A percentile compares a stretch with the other conserved stretches of the same genome.
phyloP scores from a whole-genome alignment of 2,888 invertebrate species.

The Adelphocoris suturalis region DNA sequence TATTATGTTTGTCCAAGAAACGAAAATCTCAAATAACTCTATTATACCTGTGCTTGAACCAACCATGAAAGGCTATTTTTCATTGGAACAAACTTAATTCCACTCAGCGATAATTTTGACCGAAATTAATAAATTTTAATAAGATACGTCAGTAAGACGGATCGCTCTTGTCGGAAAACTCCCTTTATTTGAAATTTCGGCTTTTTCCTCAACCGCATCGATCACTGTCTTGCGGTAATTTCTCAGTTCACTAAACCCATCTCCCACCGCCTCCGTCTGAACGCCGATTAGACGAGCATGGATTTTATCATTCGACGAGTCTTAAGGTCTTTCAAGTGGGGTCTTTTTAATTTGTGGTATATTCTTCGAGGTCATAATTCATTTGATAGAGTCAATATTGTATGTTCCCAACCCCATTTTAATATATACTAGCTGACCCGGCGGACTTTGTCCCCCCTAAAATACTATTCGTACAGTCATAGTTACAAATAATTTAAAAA shows the following conservation, averaged over 20 bases:
- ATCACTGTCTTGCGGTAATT: constrained; percentile 11
- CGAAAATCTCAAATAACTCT: too few species aligned
- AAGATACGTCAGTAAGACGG: not conserved
- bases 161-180: not conserved
- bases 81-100: not conserved
- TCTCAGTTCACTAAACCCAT: constrained; percentile 4
- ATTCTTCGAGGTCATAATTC: too few species aligned
- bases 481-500: too few species aligned
- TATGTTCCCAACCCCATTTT: too few species aligned
- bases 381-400: too few species aligned
- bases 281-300: not conserved
- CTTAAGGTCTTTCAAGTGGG: not conserved
- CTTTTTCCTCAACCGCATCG: not conserved
- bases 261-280: not conserved
- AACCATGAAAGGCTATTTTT: too few species aligned
- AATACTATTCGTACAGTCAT: too few species aligned
- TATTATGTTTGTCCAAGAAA: too few species aligned
- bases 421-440: too few species aligned
- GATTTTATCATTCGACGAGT: not conserved
- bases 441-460: too few species aligned
- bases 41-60: too few species aligned
- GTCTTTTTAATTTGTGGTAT: too few species aligned
- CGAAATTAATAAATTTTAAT: not conserved
- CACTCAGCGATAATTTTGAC: not conserved
- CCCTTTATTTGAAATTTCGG: not conserved